Evolutionary conservation across 2,113 vertebrate species (phyloP).

Genomic region (Thunnus maccoyii): DNA sequence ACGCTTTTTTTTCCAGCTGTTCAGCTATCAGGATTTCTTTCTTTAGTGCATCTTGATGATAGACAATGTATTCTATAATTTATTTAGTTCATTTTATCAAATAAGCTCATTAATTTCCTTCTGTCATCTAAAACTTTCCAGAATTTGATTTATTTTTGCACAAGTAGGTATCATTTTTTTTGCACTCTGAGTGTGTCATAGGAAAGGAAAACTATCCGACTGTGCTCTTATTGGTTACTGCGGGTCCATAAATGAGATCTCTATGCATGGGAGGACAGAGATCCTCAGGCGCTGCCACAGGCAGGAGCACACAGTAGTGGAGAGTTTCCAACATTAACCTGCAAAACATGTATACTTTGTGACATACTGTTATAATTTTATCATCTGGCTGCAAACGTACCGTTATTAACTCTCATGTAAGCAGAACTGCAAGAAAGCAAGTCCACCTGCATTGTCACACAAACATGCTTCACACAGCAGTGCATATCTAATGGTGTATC

Average conservation of each 20-base stretch:
- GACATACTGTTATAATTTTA: constrained; percentile 18
- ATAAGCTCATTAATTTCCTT: not conserved
- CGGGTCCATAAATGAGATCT: constrained; percentile 46
- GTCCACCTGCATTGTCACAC: constrained; percentile 5
- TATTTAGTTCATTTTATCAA: not conserved
- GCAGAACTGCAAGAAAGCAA: not conserved
- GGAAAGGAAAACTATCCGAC: not conserved
- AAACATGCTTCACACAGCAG: constrained; percentile 40
- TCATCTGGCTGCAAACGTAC: constrained; percentile 7
- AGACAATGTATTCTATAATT: no score
- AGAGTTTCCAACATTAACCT: constrained; percentile 48
- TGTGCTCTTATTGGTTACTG: constrained; percentile 40
- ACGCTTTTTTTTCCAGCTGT: no score
- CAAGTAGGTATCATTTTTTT: not conserved
- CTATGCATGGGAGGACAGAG: constrained; percentile 51
- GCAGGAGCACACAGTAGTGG: constrained; percentile 31
- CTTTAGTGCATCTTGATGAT: no score
- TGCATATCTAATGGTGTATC: constrained; percentile 30
- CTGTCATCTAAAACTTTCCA: not conserved
- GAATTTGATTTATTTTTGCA: not conserved
- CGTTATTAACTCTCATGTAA: constrained; percentile 4
- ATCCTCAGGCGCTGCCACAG: constrained; percentile 51
- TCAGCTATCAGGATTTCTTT: no score
- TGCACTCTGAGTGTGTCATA: not conserved
- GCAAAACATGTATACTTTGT: constrained; percentile 23